Base-by-base conservation (phyloP, 2,797 vertebrate genomes). In the Menidia menidia region DNA sequence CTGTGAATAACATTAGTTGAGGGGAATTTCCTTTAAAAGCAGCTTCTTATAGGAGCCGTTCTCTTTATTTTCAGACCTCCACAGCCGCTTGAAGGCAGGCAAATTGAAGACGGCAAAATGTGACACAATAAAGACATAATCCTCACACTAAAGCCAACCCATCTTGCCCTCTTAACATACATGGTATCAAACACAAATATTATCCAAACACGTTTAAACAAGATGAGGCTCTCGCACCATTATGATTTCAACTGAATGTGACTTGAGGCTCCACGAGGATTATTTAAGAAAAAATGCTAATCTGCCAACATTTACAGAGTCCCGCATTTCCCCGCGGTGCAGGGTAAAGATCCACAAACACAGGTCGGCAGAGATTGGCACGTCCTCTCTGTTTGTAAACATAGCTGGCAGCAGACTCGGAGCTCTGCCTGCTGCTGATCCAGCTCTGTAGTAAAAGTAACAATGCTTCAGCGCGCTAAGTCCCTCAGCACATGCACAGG, bases 281-380 rank as follows among this genome's bases (percentile, higher is more conserved):
- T 90, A 88, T 93, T 93, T 93, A 80, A 87, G 88, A 92, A 90
- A 25, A 91, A 91, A 92, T 50, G 88, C 85, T 95, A 94, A 95
- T 95, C 93, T 95, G 92, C 92, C 96, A 96, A 95, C 90, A 95
- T 95, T 96, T 95, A 95, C 88, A 86, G 91, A 95, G 81, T 90
- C 80, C 64, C 10, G 87, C 68, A 80, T 88, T 89, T 92, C 91
- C 90, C 67, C 50, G 87, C 65, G 88, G 84, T 88, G 87, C 86
- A 78, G 88, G 81, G 85, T 15, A 77, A 73, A 61, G 87, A 92
- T 87, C 88, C 83, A 85, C 88, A 80, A 66, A 83, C 68, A 61
- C 48, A 64, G 72, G 59, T 77, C 44, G 41, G 44, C 67, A 74
- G 48, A 73, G 72, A 90, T 60, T 30, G 82, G 78, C 70, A 72